Percentiles rank a stretch among this genome's conserved stretches.
These are phyloP conservation scores for Cybosia mesomella DNA, from an alignment of 2,888 invertebrate species.

Conservation along the genomic window DNA sequence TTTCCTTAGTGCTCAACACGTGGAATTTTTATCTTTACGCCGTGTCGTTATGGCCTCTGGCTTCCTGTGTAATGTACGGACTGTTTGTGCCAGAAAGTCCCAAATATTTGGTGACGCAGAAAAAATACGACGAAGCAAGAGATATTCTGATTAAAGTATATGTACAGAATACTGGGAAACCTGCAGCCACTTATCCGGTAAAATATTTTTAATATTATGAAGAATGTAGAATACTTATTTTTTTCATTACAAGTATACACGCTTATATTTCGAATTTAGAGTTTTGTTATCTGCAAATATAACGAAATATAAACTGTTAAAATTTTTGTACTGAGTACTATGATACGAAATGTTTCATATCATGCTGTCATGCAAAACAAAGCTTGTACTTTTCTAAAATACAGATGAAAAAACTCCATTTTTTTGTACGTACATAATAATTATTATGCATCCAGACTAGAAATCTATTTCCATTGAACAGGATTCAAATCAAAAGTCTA, in stretches of 20 bases:
- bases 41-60: conserved; percentile 69
- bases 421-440: too few relatives aligned
- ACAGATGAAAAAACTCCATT: not conserved
- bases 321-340: too few relatives aligned
- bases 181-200: conserved; percentile 71
- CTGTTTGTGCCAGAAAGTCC: conserved; percentile 73
- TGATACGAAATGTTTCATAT: too few relatives aligned
- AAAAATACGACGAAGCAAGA: conserved; percentile 70
- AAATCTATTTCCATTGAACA: too few relatives aligned
- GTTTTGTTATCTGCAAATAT: not conserved
- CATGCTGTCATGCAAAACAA: not conserved
- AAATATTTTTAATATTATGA: conserved; percentile 42
- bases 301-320: too few relatives aligned
- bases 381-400: not conserved
- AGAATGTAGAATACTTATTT: conserved; percentile 6
- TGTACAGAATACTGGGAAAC: conserved; percentile 68
- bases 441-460: too few relatives aligned
- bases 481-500: not conserved
- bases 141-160: conserved; percentile 68
- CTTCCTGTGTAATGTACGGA: conserved; percentile 61
- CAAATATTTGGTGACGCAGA: conserved; percentile 70
- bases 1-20: conserved; percentile 66
- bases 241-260: not conserved
- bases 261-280: not conserved
- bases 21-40: conserved; percentile 77